phyloP scores from a whole-genome alignment of 2,113 vertebrate genomes.

The Phalacrocorax brasilianus region DNA sequence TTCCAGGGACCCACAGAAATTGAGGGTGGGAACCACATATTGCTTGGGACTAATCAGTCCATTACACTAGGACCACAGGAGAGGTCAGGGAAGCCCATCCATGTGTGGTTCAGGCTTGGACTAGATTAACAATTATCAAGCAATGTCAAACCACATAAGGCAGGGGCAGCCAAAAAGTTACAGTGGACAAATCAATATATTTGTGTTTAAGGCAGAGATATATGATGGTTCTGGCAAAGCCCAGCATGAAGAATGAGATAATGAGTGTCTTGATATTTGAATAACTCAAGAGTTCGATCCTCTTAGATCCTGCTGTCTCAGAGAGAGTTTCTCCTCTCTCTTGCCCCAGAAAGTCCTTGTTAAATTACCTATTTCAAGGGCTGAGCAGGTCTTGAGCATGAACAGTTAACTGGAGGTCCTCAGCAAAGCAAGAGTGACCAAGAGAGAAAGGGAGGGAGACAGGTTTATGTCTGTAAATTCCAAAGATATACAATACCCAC shows the following conservation, averaged over 20 bases:
- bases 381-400: neutral
- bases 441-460: neutral
- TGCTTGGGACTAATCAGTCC: neutral
- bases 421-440: neutral
- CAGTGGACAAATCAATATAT: neutral
- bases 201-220: neutral
- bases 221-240: neutral
- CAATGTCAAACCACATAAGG: neutral
- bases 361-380: neutral
- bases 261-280: neutral
- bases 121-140: neutral
- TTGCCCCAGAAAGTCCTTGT: neutral
- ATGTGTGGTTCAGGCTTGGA: neutral
- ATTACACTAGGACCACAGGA: neutral
- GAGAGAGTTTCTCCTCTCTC: neutral
- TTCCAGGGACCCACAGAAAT: neutral
- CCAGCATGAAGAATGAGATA: neutral
- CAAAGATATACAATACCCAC: constrained; percentile 48
- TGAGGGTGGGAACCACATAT: neutral
- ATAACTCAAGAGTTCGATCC: neutral
- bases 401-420: neutral
- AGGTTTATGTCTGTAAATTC: constrained; percentile 18
- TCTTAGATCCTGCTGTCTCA: neutral
- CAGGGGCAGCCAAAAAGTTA: neutral
- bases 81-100: neutral